phyloP scores from a whole-genome alignment of 2,797 vertebrate species.

The Benthosema pterotum region DNA sequence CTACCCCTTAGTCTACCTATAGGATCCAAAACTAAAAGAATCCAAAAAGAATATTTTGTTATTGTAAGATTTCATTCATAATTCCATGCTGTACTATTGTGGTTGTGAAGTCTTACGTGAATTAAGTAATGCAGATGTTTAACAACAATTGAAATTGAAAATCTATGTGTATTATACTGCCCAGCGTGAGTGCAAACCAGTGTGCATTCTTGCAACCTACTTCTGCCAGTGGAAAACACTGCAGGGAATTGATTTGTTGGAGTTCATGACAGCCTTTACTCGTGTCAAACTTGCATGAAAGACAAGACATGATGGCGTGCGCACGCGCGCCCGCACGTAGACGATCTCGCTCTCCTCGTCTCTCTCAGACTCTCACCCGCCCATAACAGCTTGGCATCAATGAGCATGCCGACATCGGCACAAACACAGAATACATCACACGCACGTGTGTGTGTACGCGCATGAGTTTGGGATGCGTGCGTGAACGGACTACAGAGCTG shows the following conservation, averaged over 20 bases:
- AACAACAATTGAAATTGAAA: too few relatives aligned
- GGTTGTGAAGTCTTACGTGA: too few relatives aligned
- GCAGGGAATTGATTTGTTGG: slow-evolving; percentile 64
- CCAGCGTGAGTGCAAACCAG: slow-evolving; percentile 28
- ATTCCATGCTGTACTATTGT: too few relatives aligned
- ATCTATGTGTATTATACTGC: too few relatives aligned
- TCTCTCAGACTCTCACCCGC: slow-evolving; percentile 5
- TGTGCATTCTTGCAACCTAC: slow-evolving; percentile 53
- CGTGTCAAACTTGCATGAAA: slow-evolving; percentile 60
- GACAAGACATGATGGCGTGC: slow-evolving; percentile 26
- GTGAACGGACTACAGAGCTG: slow-evolving; percentile 35
- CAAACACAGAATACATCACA: slow-evolving; percentile 9
- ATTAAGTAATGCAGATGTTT: too few relatives aligned
- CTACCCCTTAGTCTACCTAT: too few relatives aligned
- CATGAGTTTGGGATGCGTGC: slow-evolving; percentile 14
- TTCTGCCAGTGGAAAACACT: slow-evolving; percentile 56
- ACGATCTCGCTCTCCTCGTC: not conserved
- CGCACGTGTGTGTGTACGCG: slow-evolving; percentile 8
- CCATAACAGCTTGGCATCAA: not conserved
- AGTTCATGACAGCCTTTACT: slow-evolving; percentile 65
- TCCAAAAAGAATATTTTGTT: too few relatives aligned
- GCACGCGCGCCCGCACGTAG: slow-evolving; percentile 11
- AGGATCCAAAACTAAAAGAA: too few relatives aligned
- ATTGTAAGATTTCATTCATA: too few relatives aligned
- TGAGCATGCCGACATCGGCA: not conserved